Evolutionary conservation across 2,113 vertebrate genomes (phyloP).

Genomic region (Trinectes maculatus): DNA sequence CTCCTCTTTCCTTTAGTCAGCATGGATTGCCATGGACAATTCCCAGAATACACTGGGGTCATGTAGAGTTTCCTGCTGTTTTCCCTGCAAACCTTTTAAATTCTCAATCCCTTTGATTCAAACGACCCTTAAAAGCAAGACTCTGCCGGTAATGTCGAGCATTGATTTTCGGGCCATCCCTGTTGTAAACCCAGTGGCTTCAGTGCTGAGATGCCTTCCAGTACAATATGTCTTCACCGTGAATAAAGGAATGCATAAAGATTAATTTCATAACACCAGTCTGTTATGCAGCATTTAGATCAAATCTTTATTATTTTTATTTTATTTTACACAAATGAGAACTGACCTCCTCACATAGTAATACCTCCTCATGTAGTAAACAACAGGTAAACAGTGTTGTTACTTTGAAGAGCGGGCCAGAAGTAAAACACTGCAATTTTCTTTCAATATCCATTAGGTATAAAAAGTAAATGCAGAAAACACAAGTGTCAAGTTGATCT

Average conservation of each 20-base stretch:
- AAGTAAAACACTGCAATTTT: conserved; percentile 32
- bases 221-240: conserved; percentile 34
- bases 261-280: conserved; percentile 18
- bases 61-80: conserved; percentile 47
- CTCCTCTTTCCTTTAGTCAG: conserved; percentile 61
- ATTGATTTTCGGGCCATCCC: conserved; percentile 60
- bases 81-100: conserved; percentile 48
- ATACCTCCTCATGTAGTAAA: too few species aligned
- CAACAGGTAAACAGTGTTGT: conserved; percentile 52
- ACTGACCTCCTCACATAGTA: conserved; percentile 60
- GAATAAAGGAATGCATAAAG: conserved; percentile 31
- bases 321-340: conserved; percentile 45
- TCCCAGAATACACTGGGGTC: conserved; percentile 50
- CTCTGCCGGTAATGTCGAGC: conserved; percentile 55
- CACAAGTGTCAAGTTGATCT: conserved; percentile 30
- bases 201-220: conserved; percentile 47
- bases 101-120: conserved; percentile 23
- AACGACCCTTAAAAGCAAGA: conserved; percentile 51
- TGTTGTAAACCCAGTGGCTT: conserved; percentile 33
- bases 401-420: conserved; percentile 48
- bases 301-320: not conserved
- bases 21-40: conserved; percentile 22
- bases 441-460: conserved; percentile 41
- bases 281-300: not conserved
- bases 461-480: conserved; percentile 34